A percentile compares a stretch with the other conserved stretches of the same genome.
Conservation (phyloP, 2,797 vertebrate genomes). For the Crossoptilon crossoptilon region DNA sequence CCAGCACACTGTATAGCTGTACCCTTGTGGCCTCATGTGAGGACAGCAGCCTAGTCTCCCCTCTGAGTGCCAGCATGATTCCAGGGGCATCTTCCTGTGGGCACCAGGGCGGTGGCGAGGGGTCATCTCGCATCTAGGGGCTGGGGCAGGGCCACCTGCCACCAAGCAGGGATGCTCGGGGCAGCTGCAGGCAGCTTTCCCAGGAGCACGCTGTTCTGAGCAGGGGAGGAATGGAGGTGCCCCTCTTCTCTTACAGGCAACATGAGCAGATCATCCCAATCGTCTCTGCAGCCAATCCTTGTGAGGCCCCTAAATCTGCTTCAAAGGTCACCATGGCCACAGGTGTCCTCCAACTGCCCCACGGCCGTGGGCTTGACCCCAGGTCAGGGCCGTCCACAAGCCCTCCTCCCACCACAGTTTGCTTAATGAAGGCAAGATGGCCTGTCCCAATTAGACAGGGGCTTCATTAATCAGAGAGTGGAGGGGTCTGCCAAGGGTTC, state of each 20-base stretch:
- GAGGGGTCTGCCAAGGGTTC: constrained; percentile 59
- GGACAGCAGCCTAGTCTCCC: not conserved
- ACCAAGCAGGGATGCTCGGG: constrained; percentile 10
- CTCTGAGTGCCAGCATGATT: not conserved
- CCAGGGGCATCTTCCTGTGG: not conserved
- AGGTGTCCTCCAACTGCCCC: not conserved
- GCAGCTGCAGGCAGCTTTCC: constrained; percentile 46
- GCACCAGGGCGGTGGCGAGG: not conserved
- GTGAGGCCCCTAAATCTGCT: not conserved
- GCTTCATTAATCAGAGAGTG: constrained; percentile 56
- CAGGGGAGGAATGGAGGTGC: constrained; percentile 30
- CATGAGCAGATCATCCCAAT: constrained; percentile 14
- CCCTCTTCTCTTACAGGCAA: constrained; percentile 64
- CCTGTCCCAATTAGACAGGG: constrained; percentile 70
- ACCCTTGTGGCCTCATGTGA: not conserved
- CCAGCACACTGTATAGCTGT: not conserved
- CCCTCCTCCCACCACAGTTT: constrained; percentile 21
- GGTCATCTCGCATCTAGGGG: constrained; percentile 1
- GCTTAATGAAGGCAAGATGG: constrained; percentile 57
- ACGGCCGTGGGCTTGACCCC: not conserved
- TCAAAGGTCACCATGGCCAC: not conserved
- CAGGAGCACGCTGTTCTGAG: constrained; percentile 48
- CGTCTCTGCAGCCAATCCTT: not conserved
- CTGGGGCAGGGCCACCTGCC: not conserved
- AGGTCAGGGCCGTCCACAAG: not conserved